Evolutionary conservation across 2,888 invertebrate genomes (phyloP).

Genomic region (Stenurella melanura): DNA sequence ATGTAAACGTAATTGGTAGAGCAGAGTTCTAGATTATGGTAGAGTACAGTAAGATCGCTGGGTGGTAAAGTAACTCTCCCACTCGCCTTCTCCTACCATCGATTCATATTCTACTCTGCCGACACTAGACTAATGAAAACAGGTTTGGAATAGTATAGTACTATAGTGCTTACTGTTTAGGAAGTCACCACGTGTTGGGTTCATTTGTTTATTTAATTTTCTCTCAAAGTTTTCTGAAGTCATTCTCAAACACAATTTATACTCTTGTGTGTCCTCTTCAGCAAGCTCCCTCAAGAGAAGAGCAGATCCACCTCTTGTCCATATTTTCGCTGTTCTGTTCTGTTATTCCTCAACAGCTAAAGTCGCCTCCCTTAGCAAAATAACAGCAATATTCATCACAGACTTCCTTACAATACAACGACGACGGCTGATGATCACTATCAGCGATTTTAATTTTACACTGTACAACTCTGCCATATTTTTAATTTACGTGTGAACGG

Average conservation of each 20-base stretch:
- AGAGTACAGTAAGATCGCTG: too few relatives aligned
- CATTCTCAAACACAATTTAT: conserved; percentile 36
- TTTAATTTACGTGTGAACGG: not conserved
- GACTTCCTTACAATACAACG: not conserved
- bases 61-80: too few relatives aligned
- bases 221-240: too few relatives aligned
- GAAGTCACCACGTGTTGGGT: too few relatives aligned
- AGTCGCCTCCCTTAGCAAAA: not conserved
- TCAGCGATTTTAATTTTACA: not conserved
- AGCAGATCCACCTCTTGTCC: conserved; percentile 31
- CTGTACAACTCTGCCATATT: not conserved
- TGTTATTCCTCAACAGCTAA: conserved; percentile 21
- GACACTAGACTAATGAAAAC: too few relatives aligned
- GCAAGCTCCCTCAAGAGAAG: conserved; percentile 40
- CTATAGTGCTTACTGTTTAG: too few relatives aligned
- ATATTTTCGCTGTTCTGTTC: conserved; percentile 29
- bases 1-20: too few relatives aligned
- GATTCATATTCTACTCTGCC: too few relatives aligned
- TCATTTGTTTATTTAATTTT: too few relatives aligned
- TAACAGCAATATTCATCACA: not conserved
- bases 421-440: not conserved
- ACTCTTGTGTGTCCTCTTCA: conserved; percentile 20
- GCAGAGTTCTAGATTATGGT: too few relatives aligned
- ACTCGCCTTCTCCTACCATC: too few relatives aligned
- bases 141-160: too few relatives aligned